A percentile compares a stretch with the other conserved stretches of the same genome.
These are phyloP conservation scores for Dicrostonyx torquatus DNA, from an alignment of 2,797 vertebrate species.

Conservation along the genomic window DNA sequence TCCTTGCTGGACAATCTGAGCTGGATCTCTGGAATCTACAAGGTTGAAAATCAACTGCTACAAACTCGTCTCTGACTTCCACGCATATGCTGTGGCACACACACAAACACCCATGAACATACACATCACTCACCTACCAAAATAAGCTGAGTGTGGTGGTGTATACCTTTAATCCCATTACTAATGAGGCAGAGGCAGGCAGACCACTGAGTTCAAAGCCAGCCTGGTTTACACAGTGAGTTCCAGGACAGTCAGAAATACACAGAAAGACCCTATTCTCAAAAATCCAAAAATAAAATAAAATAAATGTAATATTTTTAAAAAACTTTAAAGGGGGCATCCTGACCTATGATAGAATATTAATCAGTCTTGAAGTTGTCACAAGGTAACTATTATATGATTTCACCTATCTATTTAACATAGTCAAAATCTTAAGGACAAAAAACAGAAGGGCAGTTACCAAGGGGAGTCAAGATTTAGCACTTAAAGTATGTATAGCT, in stretches of 20 bases:
- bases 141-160: background rate
- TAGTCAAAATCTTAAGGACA: background rate
- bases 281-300: background rate
- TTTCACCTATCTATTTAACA: background rate
- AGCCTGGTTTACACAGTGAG: background rate
- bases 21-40: background rate
- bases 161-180: background rate
- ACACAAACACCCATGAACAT: background rate
- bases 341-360: background rate
- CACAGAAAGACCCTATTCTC: background rate
- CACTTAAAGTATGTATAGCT: background rate
- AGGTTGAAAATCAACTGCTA: background rate
- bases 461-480: background rate
- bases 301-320: background rate
- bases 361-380: background rate
- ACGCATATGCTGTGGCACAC: background rate
- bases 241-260: background rate
- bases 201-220: background rate
- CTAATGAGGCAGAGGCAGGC: background rate
- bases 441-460: background rate
- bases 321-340: background rate
- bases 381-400: background rate
- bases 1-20: background rate
- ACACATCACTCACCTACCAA: background rate
- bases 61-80: background rate